Evolutionary conservation across 1,140 invertebrate species (phyloP).

Genomic region (Dinothrombium tinctorium): DNA sequence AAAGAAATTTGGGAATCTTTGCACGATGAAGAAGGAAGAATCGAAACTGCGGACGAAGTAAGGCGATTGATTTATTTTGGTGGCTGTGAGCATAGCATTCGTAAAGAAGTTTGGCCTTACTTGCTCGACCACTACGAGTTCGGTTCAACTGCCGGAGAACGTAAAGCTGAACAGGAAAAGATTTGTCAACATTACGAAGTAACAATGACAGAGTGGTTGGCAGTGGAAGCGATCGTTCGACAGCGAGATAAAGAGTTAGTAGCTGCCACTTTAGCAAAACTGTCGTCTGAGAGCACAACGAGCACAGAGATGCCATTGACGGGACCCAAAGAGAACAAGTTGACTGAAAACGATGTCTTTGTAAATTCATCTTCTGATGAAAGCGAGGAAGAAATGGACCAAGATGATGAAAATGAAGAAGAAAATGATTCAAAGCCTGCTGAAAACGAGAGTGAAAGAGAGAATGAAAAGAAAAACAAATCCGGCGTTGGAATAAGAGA

Average conservation of each 20-base stretch:
- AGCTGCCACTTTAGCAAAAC: conserved; percentile 32
- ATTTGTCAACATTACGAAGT: conserved; percentile 53
- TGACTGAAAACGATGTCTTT: conserved; percentile 33
- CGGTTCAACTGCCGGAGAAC: conserved; percentile 40
- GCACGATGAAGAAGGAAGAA: conserved; percentile 26
- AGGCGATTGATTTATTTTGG: conserved; percentile 62
- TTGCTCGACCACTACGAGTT: conserved; percentile 64
- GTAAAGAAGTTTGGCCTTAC: conserved; percentile 72
- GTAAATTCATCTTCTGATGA: conserved; percentile 20
- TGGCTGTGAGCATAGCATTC: conserved; percentile 48
- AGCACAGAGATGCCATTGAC: conserved; percentile 8
- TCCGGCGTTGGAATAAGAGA: conserved; percentile 6
- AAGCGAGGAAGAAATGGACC: conserved; percentile 8
- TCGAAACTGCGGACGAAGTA: conserved; percentile 36
- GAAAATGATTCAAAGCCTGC: background rate
- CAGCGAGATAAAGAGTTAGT: conserved; percentile 49
- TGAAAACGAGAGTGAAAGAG: background rate
- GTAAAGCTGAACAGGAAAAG: conserved; percentile 35
- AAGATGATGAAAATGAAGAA: background rate
- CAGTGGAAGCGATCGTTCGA: conserved; percentile 67
- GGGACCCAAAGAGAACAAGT: conserved; percentile 15
- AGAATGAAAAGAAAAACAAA: background rate
- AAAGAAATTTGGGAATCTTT: conserved; percentile 35
- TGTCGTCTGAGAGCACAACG: conserved; percentile 10
- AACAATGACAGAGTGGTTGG: conserved; percentile 78